Base-by-base conservation (phyloP, 2,797 vertebrate genomes). In the Prionace glauca region DNA sequence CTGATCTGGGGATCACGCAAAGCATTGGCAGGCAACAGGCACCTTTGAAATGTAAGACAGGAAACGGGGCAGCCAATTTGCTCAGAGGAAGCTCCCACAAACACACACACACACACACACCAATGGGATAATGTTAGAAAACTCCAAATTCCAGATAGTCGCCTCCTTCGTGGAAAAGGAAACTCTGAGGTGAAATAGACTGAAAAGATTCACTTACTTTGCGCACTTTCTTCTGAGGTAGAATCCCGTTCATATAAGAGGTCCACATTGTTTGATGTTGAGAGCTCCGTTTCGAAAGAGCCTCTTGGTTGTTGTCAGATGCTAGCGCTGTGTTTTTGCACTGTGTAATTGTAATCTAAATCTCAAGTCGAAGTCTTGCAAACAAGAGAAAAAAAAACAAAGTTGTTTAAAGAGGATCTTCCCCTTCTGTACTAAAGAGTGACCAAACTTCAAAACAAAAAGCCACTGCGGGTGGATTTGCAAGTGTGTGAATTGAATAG, bases 211-310 rank as follows among this genome's bases (percentile, higher is more conserved):
- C 26, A 92, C 96, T 96, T 95, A 96, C 96, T 96, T 96, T 96
- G 67, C 96, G 96, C n/a, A 96, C 96, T 91, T 96, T 96, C 95
- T 97, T 97, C 95, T 96, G 96, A 8, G 95, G 67, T 65, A 96
- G 90, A 96, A 96, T 96, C 79, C 95, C 88, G 71, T 97, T 96
- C 96, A 96, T 97, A 95, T 97, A 96, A 81, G 96, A 71, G 90
- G 96, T 96, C 97, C 97, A 97, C 97, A 97, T 98, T 10, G 20
- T 95, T 69, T 56, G 7, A 91, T 95, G 91, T 93, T 88, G 50
- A 12, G 86, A 32, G 11, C 18, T 67, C n/a, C 65, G 32, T 22
- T 41, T 93, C 65, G 24, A 67, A 92, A 12, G 62, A 69, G 32
- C 1, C 4, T 36, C 91, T 71, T 22, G 32, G 0, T 26, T 65